phyloP scores from a whole-genome alignment of 2,888 invertebrate species.

The Cryptophagus acutangulus region DNA sequence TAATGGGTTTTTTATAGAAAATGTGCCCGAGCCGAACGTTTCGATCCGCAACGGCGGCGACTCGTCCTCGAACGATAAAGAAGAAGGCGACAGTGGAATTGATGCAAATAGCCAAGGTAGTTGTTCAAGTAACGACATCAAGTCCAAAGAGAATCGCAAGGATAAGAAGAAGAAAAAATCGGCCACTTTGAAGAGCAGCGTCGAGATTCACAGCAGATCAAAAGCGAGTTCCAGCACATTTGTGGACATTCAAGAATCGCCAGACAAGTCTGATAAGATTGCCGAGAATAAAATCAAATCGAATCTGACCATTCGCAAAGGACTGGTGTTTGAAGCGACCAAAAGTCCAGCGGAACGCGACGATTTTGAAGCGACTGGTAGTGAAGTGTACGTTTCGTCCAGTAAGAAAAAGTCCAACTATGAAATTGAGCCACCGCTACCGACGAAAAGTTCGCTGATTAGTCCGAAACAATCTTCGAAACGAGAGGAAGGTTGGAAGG shows the following conservation, averaged over 20 bases:
- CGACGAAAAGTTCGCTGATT: constrained; percentile 45
- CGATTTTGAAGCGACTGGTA: constrained; percentile 68
- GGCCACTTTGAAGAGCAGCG: constrained; percentile 20
- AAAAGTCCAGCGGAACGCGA: constrained; percentile 67
- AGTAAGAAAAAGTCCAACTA: constrained; percentile 42
- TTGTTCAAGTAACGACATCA: constrained; percentile 80
- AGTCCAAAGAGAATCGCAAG: constrained; percentile 59
- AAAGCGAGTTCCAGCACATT: constrained; percentile 33
- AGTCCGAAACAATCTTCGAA: constrained; percentile 64
- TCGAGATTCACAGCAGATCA: constrained; percentile 16
- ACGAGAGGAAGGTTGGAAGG: constrained; percentile 95
- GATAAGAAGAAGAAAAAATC: constrained; percentile 57
- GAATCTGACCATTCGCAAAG: constrained; percentile 42
- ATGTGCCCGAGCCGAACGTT: constrained; percentile 37
- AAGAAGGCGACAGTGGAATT: constrained; percentile 86
- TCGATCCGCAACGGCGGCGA: constrained; percentile 41
- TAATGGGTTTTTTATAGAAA: constrained; percentile 24
- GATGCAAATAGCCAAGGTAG: constrained; percentile 86
- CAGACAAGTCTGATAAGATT: constrained; percentile 12
- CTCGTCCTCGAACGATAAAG: constrained; percentile 58
- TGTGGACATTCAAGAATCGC: constrained; percentile 15
- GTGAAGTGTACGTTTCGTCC: constrained; percentile 53
- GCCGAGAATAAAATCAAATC: constrained; percentile 22
- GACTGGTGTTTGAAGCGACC: constrained; percentile 67
- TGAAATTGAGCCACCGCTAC: constrained; percentile 19